Evolutionary conservation across 1,140 invertebrate species (phyloP).

Genomic region (Drosophila elegans): DNA sequence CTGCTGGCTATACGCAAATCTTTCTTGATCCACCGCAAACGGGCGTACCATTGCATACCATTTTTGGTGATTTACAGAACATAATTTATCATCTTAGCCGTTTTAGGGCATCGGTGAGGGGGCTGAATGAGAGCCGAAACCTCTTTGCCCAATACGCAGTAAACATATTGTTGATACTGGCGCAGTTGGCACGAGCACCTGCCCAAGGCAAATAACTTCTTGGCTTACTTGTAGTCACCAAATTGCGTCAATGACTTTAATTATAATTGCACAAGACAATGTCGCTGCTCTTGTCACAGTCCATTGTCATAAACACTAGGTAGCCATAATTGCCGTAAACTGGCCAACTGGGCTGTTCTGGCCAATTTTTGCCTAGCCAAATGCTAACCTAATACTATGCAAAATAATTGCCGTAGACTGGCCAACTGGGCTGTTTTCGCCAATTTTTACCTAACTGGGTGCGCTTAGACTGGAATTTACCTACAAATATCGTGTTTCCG

Average conservation of each 20-base stretch:
- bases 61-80: slow-evolving; percentile 40
- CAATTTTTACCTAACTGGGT: slow-evolving; percentile 52
- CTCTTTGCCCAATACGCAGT: slow-evolving; percentile 53
- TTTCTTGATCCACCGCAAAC: slow-evolving; percentile 17
- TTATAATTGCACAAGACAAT: slow-evolving; percentile 75
- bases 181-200: slow-evolving; percentile 16
- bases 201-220: slow-evolving; percentile 18
- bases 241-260: slow-evolving; percentile 53
- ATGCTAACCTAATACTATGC: too few species aligned
- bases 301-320: slow-evolving; percentile 37
- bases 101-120: slow-evolving; percentile 36
- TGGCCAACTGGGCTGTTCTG: slow-evolving; percentile 40
- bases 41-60: slow-evolving; percentile 39
- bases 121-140: slow-evolving; percentile 2
- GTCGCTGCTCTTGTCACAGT: slow-evolving; percentile 26
- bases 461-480: slow-evolving; percentile 35
- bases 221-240: slow-evolving; percentile 40
- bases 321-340: slow-evolving; percentile 43
- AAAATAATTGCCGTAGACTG: slow-evolving; percentile 38
- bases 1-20: slow-evolving; percentile 12
- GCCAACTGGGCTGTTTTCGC: slow-evolving; percentile 37
- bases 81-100: slow-evolving; percentile 45
- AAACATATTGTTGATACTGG: slow-evolving; percentile 25
- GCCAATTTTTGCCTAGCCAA: slow-evolving; percentile 40
- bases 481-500: slow-evolving; percentile 29